Base-by-base conservation (phyloP, 2,797 vertebrate species). In the Hippocampus kuda region DNA sequence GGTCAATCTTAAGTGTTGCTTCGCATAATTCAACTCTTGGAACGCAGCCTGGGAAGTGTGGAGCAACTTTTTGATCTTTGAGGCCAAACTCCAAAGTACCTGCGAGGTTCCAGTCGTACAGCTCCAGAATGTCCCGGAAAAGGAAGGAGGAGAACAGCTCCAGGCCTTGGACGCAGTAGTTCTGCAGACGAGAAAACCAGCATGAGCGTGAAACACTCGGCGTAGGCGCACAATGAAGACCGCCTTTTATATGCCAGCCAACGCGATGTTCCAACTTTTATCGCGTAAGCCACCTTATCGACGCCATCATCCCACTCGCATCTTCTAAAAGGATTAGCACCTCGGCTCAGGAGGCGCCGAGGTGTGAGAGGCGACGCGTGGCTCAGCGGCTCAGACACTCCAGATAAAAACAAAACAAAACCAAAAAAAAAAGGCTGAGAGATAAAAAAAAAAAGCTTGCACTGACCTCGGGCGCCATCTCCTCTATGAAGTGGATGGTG, bases 401-500 rank as follows among this genome's bases (percentile, higher is more conserved):
- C 69, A 85, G 87, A 87, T 84, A 76, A 86, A 87, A 84, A 85
- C 73, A 82, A 84, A 70, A 69, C 68, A 67, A 56, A 66, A 69
- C 15, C 5, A 16, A 51, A 49, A 51, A 51, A 51, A 51, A 9
- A 66, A 65, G 70, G 72, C 68, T 1, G 70, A 16, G 38, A 77
- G 79, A 84, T 80, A 87, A 81, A 74, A 77, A 46, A 38, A 38
- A 38, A 38, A 8, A 79, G 73, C 71, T 75, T 81, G 77, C 49
- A 87, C 94, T 92, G 91, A 98, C 97, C 96, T 99, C 96, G 24
- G 97, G 97, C 86, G 94, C 92, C 95, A 97, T 97, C 89, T 99
- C 97, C 82, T 99, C 94, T 76, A 99, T 98, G 89, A 99, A 99
- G 91, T 98, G 96, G 86, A 99, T 97, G 75, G 95, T 99, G 92